Percentiles rank a stretch among this genome's conserved stretches.
Evolutionary conservation across 2,888 invertebrate genomes (phyloP).

Genomic region (Brenthis ino): DNA sequence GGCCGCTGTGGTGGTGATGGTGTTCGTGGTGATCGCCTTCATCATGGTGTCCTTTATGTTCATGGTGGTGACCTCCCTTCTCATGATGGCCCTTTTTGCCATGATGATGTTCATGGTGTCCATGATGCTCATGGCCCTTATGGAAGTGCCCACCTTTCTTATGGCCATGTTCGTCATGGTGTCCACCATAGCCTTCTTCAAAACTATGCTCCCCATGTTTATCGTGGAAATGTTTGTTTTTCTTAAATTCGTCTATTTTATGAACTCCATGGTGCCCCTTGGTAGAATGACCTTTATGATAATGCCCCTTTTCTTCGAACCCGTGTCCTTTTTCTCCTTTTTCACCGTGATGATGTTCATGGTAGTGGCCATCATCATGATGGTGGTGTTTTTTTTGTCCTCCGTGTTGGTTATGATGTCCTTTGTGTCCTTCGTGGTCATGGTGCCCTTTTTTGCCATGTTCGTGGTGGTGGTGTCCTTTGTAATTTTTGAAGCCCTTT

Average conservation of each 20-base stretch:
- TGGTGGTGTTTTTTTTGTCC: conserved; percentile 86
- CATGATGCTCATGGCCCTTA: conserved; percentile 90
- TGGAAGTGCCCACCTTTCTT: conserved; percentile 91
- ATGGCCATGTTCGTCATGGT: conserved; percentile 89
- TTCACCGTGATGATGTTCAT: conserved; percentile 85
- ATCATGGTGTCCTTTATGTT: conserved; percentile 90
- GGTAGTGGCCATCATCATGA: conserved; percentile 85
- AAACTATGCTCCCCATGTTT: conserved; percentile 91
- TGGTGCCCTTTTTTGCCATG: conserved; percentile 89
- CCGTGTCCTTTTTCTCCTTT: conserved; percentile 85
- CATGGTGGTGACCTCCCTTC: conserved; percentile 90
- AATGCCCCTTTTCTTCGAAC: conserved; percentile 84
- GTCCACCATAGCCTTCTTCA: conserved; percentile 90
- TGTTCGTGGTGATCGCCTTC: conserved; percentile 90
- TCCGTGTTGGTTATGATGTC: conserved; percentile 84
- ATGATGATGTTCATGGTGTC: conserved; percentile 89
- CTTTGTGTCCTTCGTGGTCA: conserved; percentile 85
- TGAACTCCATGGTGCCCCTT: conserved; percentile 93
- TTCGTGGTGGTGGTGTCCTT: conserved; percentile 83
- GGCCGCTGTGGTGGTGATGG: conserved; percentile 87
- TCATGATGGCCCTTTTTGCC: conserved; percentile 92
- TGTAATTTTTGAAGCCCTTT: conserved; percentile 89
- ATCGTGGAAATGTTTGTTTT: conserved; percentile 93
- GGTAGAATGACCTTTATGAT: conserved; percentile 92
- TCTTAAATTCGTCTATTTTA: conserved; percentile 92